These are phyloP conservation scores for Ailurus styani DNA, from an alignment of 2,113 vertebrate species.

Conservation along the genomic window DNA sequence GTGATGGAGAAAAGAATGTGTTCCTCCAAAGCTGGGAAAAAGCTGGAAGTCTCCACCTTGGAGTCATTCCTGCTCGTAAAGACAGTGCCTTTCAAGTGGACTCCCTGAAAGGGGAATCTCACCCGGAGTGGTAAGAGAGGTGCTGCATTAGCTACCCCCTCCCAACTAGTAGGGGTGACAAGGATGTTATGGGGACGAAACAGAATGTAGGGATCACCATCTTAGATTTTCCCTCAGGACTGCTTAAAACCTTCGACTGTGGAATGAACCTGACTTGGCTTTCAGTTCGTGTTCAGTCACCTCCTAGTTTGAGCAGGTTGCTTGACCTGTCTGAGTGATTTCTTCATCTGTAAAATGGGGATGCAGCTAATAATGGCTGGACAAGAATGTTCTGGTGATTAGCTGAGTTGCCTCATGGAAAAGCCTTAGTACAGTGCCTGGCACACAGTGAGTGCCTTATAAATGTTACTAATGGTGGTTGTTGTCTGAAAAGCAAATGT, in stretches of 20 bases:
- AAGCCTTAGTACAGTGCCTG: not conserved
- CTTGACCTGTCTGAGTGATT: not conserved
- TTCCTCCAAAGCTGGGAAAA: not conserved
- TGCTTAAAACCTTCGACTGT: not conserved
- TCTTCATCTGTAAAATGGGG: not conserved
- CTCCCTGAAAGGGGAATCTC: not conserved
- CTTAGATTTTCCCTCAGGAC: not conserved
- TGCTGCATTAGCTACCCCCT: no score
- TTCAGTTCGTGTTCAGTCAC: not conserved
- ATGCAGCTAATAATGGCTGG: not conserved
- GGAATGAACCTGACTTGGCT: not conserved
- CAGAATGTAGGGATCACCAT: not conserved
- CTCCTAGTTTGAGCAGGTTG: not conserved
- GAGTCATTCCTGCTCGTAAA: not conserved
- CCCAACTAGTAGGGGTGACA: not conserved
- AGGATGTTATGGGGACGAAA: not conserved
- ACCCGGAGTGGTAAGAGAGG: not conserved
- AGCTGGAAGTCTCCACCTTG: not conserved
- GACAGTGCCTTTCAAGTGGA: not conserved
- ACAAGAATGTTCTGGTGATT: not conserved
- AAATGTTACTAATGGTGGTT: not conserved
- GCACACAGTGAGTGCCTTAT: not conserved
- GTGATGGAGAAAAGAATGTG: not conserved
- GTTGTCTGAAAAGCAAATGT: not conserved
- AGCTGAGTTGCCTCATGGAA: not conserved